Percentiles rank a stretch among this genome's conserved stretches.
Conservation (phyloP, 2,797 vertebrate species). For the Sebastes itinus region DNA sequence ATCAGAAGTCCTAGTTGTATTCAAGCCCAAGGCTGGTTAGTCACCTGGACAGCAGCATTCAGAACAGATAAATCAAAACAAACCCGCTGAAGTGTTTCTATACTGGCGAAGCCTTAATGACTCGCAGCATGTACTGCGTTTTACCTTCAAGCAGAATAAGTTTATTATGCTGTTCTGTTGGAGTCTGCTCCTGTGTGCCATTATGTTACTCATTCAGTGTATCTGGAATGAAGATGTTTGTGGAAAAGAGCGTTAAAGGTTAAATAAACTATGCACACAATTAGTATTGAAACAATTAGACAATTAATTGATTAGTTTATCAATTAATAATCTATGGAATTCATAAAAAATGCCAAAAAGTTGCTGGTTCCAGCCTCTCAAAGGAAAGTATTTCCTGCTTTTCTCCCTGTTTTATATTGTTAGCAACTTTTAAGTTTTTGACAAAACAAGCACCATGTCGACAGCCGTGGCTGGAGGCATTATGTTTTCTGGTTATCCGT, state of each 20-base stretch:
- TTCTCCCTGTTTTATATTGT: not conserved
- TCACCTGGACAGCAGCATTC: slow-evolving; percentile 6
- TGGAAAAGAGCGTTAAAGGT: not conserved
- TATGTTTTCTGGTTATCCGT: not conserved
- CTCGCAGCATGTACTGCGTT: not conserved
- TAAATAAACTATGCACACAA: not conserved
- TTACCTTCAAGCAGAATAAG: slow-evolving; percentile 3
- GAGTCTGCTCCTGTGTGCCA: not conserved
- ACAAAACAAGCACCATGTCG: not conserved
- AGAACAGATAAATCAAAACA: slow-evolving; percentile 20
- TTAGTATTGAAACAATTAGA: not conserved
- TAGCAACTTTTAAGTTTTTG: not conserved
- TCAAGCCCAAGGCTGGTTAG: slow-evolving; percentile 8
- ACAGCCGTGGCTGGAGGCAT: not conserved
- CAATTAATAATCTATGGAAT: not conserved
- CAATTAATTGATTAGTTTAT: not conserved
- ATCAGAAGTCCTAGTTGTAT: not conserved
- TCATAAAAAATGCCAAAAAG: not conserved
- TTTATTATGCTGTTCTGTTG: not conserved
- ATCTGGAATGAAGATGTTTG: not conserved
- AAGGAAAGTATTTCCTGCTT: not conserved
- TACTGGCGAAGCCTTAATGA: slow-evolving; percentile 6
- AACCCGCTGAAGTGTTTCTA: slow-evolving; percentile 14
- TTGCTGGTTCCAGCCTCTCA: not conserved
- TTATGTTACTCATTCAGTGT: not conserved